Base-by-base conservation (phyloP, 1,140 invertebrate species). In the Plutomurus gul region DNA sequence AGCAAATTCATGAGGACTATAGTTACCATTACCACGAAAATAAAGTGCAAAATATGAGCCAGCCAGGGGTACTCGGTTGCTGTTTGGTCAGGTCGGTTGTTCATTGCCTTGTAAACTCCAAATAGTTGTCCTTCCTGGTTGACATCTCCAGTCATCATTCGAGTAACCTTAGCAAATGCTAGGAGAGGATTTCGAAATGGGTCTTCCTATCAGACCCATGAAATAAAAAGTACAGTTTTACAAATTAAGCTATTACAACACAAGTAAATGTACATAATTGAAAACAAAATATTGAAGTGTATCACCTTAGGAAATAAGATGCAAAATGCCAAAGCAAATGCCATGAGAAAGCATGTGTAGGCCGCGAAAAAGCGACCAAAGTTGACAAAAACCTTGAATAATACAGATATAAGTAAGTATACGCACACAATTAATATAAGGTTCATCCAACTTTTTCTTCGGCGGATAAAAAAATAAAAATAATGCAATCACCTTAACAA, bases 81-180 rank as follows among this genome's bases (percentile, higher is more conserved):
- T n/a, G n/a, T n/a, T n/a, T n/a, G n/a, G n/a, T n/a, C n/a, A n/a
- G n/a, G 83, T 56, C 1, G 90, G 88, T 0, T 90, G 90, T 85
- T 92, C 92, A 40, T 87, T 33, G 25, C 6, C 11, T 10, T 11
- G 25, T 16, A 4, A 27, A 56, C 22, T 56, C 27, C 18, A 51
- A 47, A n/a, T n/a, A 87, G 18, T 89, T 88, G 83, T 92, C 94
- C 92, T 84, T 94, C 93, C 82, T 93, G 95, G 85, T 95, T 93
- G 30, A 95, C 85, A 84, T 95, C 93, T 0, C 94, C 94, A 0
- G 92, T 92, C 93, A 95, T 94, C 93, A 95, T 95, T 49, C 94
- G 92, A 3, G 95, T 90, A 0, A 92, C 93, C 87, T 95, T 95
- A 0, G 95, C 84, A 0, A 94, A 72, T 11, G 84, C 30, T 3